Conservation (phyloP, 1,140 invertebrate genomes). For the Aphelenchoides besseyi region DNA sequence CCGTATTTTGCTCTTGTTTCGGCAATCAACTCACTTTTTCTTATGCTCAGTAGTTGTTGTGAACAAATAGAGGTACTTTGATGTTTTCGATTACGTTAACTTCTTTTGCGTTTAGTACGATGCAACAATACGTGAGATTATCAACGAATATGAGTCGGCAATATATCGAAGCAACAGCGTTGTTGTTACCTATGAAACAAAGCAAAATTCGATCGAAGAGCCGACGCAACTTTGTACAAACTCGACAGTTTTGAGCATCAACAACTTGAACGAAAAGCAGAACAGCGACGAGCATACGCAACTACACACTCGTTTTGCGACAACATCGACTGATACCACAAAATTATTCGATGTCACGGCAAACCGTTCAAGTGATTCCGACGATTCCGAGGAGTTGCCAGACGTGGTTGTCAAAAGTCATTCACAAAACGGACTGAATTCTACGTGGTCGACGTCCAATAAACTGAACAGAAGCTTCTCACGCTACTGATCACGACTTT, state of each 20-base stretch:
- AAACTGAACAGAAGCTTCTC: slow-evolving; percentile 1
- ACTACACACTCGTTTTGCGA: neutral
- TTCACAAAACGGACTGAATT: too few relatives aligned
- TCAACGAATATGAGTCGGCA: neutral
- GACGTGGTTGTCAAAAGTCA: neutral
- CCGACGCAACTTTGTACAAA: neutral
- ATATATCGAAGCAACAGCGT: neutral
- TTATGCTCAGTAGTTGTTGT: neutral
- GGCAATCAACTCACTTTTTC: neutral
- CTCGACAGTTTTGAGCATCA: neutral
- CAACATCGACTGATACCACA: neutral
- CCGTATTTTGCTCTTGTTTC: neutral
- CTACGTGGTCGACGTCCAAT: too few relatives aligned
- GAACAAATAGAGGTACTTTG: neutral
- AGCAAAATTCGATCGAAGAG: neutral
- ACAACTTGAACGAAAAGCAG: neutral
- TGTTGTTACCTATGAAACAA: neutral
- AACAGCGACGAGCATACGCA: neutral
- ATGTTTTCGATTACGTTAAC: neutral
- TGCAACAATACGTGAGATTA: neutral
- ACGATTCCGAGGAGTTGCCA: neutral
- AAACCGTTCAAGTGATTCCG: neutral
- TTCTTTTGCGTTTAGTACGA: neutral
- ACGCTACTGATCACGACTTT: neutral
- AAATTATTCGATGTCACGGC: neutral